Percentiles rank a stretch among this genome's conserved stretches.
These are phyloP conservation scores for Lacanobia wlatinum DNA, from an alignment of 2,888 invertebrate species.

Conservation along the genomic window DNA sequence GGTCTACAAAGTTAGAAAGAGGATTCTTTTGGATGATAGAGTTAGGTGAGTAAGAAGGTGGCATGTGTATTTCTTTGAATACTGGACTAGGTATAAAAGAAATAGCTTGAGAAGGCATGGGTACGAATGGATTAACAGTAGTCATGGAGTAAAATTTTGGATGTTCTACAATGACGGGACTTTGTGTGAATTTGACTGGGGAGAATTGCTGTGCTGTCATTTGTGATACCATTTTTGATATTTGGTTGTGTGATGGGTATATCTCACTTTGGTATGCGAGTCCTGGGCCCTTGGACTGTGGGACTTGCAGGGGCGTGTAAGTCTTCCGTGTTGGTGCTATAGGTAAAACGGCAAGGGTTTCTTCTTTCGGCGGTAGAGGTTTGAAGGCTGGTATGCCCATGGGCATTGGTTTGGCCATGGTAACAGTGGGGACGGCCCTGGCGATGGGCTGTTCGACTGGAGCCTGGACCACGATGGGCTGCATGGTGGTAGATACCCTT, in stretches of 20 bases:
- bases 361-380: constrained; percentile 93
- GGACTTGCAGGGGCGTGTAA: constrained; percentile 82
- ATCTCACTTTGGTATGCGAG: constrained; percentile 87
- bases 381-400: constrained; percentile 94
- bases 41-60: constrained; percentile 74
- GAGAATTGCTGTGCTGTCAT: constrained; percentile 85
- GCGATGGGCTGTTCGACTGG: constrained; percentile 73
- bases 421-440: constrained; percentile 75
- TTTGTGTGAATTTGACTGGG: constrained; percentile 80
- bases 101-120: constrained; percentile 83
- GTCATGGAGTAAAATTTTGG: constrained; percentile 83
- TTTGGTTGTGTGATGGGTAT: constrained; percentile 83
- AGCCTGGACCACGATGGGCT: constrained; percentile 82
- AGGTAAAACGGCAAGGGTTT: constrained; percentile 90
- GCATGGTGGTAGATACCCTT: constrained; percentile 81
- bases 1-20: constrained; percentile 89
- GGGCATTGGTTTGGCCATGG: constrained; percentile 90
- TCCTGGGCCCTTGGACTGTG: constrained; percentile 83
- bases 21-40: constrained; percentile 81
- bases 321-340: constrained; percentile 80
- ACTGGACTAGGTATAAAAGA: constrained; percentile 83
- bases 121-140: constrained; percentile 90
- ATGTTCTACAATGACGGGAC: constrained; percentile 78
- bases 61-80: constrained; percentile 81
- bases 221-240: constrained; percentile 87